Evolutionary conservation across 1,140 invertebrate species (phyloP).

Genomic region (Samia ricini): DNA sequence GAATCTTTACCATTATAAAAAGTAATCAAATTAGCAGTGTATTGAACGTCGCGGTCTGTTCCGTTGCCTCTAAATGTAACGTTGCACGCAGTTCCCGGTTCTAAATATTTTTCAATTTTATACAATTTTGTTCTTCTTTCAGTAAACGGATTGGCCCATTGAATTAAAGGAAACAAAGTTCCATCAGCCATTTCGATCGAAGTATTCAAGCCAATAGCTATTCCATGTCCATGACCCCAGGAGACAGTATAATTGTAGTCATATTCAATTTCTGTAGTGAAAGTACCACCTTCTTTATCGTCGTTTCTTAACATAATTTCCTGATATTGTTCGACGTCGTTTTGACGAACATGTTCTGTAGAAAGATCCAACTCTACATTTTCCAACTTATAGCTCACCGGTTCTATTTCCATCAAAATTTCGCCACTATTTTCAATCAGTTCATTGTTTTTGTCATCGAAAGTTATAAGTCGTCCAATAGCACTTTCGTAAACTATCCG

Average conservation of each 20-base stretch:
- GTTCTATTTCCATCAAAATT: slow-evolving; percentile 87
- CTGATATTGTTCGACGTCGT: slow-evolving; percentile 77
- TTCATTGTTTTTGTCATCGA: slow-evolving; percentile 80
- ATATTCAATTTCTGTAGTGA: slow-evolving; percentile 85
- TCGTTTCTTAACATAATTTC: slow-evolving; percentile 81
- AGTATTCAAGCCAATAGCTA: slow-evolving; percentile 85
- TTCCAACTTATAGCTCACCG: slow-evolving; percentile 84
- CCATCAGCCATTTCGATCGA: slow-evolving; percentile 81
- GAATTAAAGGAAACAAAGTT: slow-evolving; percentile 78
- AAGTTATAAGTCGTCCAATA: slow-evolving; percentile 82
- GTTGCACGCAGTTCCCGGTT: slow-evolving; percentile 88
- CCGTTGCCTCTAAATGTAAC: slow-evolving; percentile 85
- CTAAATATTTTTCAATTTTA: slow-evolving; percentile 80
- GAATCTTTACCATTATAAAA: slow-evolving; percentile 82
- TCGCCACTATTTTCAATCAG: slow-evolving; percentile 82
- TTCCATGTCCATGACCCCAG: slow-evolving; percentile 88
- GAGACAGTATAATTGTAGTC: slow-evolving; percentile 83
- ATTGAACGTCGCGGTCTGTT: slow-evolving; percentile 84
- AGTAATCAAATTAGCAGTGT: slow-evolving; percentile 83
- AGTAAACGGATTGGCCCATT: slow-evolving; percentile 82
- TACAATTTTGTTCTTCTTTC: slow-evolving; percentile 79
- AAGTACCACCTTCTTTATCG: slow-evolving; percentile 73
- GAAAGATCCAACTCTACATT: slow-evolving; percentile 80
- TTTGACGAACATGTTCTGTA: slow-evolving; percentile 77
- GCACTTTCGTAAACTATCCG: slow-evolving; percentile 81